Base-by-base conservation (phyloP, 2,113 vertebrate species). In the Mustela nigripes region DNA sequence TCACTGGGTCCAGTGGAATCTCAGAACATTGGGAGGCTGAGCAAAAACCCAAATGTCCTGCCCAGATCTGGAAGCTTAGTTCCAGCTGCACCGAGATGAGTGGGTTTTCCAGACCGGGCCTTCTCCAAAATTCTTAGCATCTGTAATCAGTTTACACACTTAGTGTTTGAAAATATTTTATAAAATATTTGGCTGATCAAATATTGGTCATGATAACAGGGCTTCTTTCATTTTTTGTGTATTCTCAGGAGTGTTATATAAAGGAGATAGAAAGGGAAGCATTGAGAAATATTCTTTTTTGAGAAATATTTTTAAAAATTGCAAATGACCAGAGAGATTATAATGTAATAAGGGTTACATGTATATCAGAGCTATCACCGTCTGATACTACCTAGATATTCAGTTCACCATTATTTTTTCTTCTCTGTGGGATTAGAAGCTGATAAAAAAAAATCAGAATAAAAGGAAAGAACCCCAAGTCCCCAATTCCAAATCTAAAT, bases 241-340 rank as follows among this genome's bases (percentile, higher is more conserved):
- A 48, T 50, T 73, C 56, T 88, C 56, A 65, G 76, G n/a, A 87
- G 45, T 16, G n/a, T 48, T 84, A 4, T 24, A 4, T 62, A 85
- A 62, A 33, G 28, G 26, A 15, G 11, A 1, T 33, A 31, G 31
- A 76, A 31, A 84, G 8, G 71, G 42, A 80, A 89, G 67, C 2
- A 71, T 78, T 85, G 58, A 86, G 50, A 95, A 80, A 74, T 63
- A 50, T 19, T 78, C 56, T 56, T 11, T 56, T 56, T 78, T 85
- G 58, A 86, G 50, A 95, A 80, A 74, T 63, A 58, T 16, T 78
- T 71, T 56, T 7, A 0, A 18, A 60, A 56, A 80, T 80, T 67
- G 28, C 92, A 83, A 87, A 60, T 83, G 74, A 48, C 28, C 56
- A 45, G 93, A 76, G 78, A 91, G 93, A 87, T 19, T 19, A 31